These are phyloP conservation scores for Chironex yamaguchii DNA, from an alignment of 30 jellyfish, hydroid and myxozoan genomes.

Conservation along the genomic window DNA sequence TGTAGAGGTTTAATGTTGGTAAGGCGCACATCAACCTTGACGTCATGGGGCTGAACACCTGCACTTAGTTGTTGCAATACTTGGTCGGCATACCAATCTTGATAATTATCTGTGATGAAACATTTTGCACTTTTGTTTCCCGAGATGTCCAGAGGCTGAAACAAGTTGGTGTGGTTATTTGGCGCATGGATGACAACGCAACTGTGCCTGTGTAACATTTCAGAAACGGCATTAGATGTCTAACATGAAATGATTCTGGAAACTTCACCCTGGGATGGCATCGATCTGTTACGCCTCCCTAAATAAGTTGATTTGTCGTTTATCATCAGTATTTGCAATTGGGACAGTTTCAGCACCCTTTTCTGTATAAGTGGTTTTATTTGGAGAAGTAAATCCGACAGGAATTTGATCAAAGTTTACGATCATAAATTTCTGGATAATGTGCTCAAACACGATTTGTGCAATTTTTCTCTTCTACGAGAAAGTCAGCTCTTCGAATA, in stretches of 20 bases:
- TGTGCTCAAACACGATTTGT: constrained; percentile 46
- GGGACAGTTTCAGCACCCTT: constrained; percentile 57
- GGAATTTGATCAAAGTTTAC: constrained; percentile 38
- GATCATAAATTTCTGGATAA: not conserved
- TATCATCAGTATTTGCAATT: constrained; percentile 34
- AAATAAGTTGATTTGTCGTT: constrained; percentile 51
- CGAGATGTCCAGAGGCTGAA: constrained; percentile 26
- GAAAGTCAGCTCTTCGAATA: constrained; percentile 53
- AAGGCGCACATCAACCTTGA: too few relatives aligned
- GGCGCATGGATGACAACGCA: not conserved
- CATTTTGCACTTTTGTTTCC: constrained; percentile 18
- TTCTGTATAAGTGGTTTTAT: constrained; percentile 15
- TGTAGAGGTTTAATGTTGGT: too few relatives aligned
- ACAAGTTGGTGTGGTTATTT: constrained; percentile 6
- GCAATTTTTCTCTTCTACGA: constrained; percentile 69
- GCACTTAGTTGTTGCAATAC: too few relatives aligned
- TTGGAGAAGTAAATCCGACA: constrained; percentile 17
- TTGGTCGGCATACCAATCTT: too few relatives aligned
- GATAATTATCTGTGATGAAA: too few relatives aligned
- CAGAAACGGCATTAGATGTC: constrained; percentile 30
- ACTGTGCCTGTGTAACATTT: not conserved
- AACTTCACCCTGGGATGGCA: constrained; percentile 57
- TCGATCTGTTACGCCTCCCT: constrained; percentile 43
- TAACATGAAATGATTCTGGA: constrained; percentile 57
- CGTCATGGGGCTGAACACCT: too few relatives aligned